These are phyloP conservation scores for Chelonoidis abingdonii DNA, from an alignment of 2,113 vertebrate species.

Conservation along the genomic window DNA sequence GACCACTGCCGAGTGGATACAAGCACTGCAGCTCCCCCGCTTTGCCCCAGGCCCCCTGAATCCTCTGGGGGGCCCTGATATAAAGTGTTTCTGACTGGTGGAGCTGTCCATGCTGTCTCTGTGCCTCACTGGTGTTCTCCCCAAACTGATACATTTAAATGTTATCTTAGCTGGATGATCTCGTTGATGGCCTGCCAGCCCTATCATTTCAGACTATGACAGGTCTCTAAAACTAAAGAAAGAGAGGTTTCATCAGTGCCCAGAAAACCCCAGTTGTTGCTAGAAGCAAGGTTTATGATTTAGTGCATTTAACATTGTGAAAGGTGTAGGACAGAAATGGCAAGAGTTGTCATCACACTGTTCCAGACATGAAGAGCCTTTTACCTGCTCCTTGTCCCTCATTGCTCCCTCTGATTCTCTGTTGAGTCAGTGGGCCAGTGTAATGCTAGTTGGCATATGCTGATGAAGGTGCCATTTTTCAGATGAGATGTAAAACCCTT, in stretches of 20 bases:
- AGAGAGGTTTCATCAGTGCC: neutral
- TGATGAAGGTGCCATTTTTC: neutral
- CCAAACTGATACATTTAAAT: conserved; percentile 35
- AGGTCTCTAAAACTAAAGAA: neutral
- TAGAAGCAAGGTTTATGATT: neutral
- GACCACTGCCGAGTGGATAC: too few species aligned
- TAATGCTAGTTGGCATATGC: neutral
- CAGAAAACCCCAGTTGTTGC: neutral
- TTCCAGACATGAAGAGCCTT: neutral
- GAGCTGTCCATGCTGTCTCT: neutral
- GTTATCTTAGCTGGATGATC: neutral
- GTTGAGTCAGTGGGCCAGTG: accelerated
- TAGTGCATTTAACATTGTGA: neutral
- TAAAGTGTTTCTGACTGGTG: neutral
- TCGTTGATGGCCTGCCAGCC: neutral
- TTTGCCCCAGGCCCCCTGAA: too few species aligned
- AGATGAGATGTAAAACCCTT: neutral
- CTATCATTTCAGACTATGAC: neutral
- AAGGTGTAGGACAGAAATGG: neutral
- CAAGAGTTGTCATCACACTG: neutral
- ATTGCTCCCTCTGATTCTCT: neutral
- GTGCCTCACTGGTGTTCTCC: neutral
- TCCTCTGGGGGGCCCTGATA: neutral
- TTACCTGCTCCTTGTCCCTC: neutral
- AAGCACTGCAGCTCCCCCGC: too few species aligned